Evolutionary conservation across 2,888 invertebrate species (phyloP).

Genomic region (Pseudococcus jackbeardsleyi): DNA sequence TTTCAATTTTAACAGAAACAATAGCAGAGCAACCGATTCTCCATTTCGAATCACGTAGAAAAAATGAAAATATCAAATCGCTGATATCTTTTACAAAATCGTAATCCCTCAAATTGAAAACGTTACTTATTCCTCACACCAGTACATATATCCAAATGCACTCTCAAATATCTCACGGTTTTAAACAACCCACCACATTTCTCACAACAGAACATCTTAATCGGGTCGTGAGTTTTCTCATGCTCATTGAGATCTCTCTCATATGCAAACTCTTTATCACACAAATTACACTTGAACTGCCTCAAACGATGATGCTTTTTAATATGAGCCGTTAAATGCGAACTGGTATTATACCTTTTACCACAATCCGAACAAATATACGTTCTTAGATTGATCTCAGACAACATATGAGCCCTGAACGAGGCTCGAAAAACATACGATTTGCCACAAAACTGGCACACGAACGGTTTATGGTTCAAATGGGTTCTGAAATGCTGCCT

Average conservation of each 20-base stretch:
- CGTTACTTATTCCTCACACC: neutral
- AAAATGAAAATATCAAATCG: too few relatives aligned
- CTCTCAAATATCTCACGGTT: neutral
- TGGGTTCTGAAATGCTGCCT: slow-evolving; percentile 34
- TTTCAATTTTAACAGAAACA: too few relatives aligned
- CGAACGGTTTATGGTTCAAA: slow-evolving; percentile 13
- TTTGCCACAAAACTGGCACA: slow-evolving; percentile 35
- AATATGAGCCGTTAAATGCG: slow-evolving; percentile 18
- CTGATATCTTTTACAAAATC: too few relatives aligned
- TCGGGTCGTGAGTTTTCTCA: neutral
- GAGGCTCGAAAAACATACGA: slow-evolving; percentile 11
- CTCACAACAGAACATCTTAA: neutral
- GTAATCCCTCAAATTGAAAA: too few relatives aligned
- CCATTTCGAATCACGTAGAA: too few relatives aligned
- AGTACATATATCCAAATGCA: neutral
- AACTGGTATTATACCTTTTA: slow-evolving; percentile 10
- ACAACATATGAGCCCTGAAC: neutral
- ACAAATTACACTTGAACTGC: neutral
- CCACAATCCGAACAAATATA: slow-evolving; percentile 9
- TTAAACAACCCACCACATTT: slow-evolving; percentile 21
- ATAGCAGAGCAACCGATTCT: too few relatives aligned
- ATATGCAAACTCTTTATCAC: slow-evolving; percentile 40
- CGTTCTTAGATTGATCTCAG: neutral
- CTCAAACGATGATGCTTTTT: slow-evolving; percentile 34
- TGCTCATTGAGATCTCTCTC: slow-evolving; percentile 10